A percentile compares a stretch with the other conserved stretches of the same genome.
These are phyloP conservation scores for Ormyrus nitidulus DNA, from an alignment of 2,888 invertebrate species.

Conservation along the genomic window DNA sequence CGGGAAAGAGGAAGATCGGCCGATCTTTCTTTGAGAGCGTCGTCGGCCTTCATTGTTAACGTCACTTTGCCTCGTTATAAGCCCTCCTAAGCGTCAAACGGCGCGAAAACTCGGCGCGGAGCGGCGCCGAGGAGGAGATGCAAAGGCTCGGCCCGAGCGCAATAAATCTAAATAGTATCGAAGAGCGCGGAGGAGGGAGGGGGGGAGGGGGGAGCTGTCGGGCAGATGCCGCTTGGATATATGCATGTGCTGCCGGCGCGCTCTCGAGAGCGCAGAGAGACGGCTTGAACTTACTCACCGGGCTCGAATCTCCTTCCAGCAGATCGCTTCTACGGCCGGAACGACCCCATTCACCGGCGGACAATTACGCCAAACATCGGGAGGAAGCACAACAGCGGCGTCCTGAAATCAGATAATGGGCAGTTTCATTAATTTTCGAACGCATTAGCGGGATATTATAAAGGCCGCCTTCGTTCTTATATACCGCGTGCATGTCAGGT, in stretches of 20 bases:
- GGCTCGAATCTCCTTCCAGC: slow-evolving; percentile 71
- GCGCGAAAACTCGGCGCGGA: slow-evolving; percentile 8
- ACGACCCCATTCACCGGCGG: slow-evolving; percentile 72
- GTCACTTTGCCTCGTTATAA: slow-evolving; percentile 54
- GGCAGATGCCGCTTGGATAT: slow-evolving; percentile 56
- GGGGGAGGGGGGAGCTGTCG: slow-evolving; percentile 56
- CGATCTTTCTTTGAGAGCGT: slow-evolving; percentile 17
- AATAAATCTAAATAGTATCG: slow-evolving; percentile 64
- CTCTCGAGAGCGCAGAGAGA: neutral
- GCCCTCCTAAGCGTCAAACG: slow-evolving; percentile 40
- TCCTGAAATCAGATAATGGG: slow-evolving; percentile 61
- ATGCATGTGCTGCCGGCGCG: neutral
- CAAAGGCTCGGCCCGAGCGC: slow-evolving; percentile 42
- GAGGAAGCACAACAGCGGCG: slow-evolving; percentile 61
- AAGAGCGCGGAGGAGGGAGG: neutral
- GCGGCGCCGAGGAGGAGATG: slow-evolving; percentile 12
- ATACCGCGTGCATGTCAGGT: neutral
- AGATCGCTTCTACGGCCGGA: slow-evolving; percentile 72
- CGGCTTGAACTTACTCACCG: slow-evolving; percentile 65
- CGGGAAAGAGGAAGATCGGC: slow-evolving; percentile 5
- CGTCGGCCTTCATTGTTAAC: slow-evolving; percentile 47
- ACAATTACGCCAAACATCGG: slow-evolving; percentile 71
- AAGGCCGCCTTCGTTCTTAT: neutral
- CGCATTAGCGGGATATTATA: neutral
- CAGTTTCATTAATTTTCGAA: neutral